Conservation (phyloP, 2,113 vertebrate species). For the Calypte anna region DNA sequence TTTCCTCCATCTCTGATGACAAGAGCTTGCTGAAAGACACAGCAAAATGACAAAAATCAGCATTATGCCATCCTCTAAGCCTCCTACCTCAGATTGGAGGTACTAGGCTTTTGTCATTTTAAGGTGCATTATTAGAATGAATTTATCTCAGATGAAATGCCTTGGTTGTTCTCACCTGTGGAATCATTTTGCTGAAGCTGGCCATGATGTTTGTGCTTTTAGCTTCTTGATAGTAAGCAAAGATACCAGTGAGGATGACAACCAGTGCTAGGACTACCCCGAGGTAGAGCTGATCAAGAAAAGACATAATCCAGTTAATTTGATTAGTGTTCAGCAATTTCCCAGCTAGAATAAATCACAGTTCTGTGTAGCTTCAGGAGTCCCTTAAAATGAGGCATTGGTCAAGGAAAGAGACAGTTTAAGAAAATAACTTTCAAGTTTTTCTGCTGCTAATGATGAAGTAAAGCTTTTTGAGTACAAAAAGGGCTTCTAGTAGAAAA, state of each 20-base stretch:
- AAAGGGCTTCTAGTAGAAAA: background rate
- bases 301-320: background rate
- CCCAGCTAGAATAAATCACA: background rate
- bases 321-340: background rate
- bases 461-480: background rate
- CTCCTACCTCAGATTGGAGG: background rate
- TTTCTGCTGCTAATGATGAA: background rate
- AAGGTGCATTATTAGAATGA: background rate
- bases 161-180: constrained; percentile 74
- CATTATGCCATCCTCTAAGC: background rate
- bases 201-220: constrained; percentile 87
- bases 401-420: background rate
- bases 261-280: constrained; percentile 79
- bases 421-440: background rate
- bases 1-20: constrained; percentile 80
- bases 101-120: background rate
- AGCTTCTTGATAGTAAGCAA: constrained; percentile 85
- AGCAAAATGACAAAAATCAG: background rate
- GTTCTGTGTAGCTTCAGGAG: background rate
- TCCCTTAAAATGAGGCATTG: background rate
- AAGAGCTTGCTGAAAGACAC: constrained; percentile 75
- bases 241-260: constrained; percentile 80
- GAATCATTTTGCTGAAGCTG: constrained; percentile 85
- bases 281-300: constrained; percentile 75
- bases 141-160: background rate